A percentile compares a stretch with the other conserved stretches of the same genome.
Evolutionary conservation across 2,113 vertebrate genomes (phyloP).

Genomic region (Onychorhynchus coronatus): DNA sequence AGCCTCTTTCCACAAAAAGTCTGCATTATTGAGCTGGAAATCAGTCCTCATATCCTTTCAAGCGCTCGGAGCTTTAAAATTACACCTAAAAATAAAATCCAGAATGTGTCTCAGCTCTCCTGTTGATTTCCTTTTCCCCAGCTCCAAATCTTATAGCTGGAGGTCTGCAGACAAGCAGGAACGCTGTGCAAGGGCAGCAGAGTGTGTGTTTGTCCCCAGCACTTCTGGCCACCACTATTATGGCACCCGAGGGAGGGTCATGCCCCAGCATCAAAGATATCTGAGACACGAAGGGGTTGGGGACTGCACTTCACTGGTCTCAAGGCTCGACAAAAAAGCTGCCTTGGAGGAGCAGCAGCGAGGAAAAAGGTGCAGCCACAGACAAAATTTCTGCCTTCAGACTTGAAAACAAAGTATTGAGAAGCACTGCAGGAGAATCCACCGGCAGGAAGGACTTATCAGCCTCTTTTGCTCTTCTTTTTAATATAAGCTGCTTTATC

Average conservation of each 20-base stretch:
- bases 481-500: background rate
- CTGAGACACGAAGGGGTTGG: background rate
- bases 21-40: background rate
- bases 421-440: background rate
- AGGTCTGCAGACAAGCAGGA: background rate
- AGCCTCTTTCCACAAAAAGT: background rate
- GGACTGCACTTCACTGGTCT: background rate
- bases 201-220: background rate
- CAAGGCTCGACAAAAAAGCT: background rate
- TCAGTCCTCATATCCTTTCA: background rate
- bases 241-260: background rate
- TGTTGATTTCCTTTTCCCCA: background rate
- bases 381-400: background rate
- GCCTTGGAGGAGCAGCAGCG: background rate
- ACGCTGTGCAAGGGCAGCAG: background rate
- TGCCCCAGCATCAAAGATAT: background rate
- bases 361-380: background rate
- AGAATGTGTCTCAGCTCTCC: background rate
- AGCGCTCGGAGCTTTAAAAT: background rate
- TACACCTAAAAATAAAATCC: background rate
- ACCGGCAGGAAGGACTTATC: background rate
- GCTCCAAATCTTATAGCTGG: background rate
- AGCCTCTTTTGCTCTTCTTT: background rate
- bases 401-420: background rate
- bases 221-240: background rate